phyloP scores from a whole-genome alignment of 2,113 vertebrate species.

The Cyanoderma ruficeps region DNA sequence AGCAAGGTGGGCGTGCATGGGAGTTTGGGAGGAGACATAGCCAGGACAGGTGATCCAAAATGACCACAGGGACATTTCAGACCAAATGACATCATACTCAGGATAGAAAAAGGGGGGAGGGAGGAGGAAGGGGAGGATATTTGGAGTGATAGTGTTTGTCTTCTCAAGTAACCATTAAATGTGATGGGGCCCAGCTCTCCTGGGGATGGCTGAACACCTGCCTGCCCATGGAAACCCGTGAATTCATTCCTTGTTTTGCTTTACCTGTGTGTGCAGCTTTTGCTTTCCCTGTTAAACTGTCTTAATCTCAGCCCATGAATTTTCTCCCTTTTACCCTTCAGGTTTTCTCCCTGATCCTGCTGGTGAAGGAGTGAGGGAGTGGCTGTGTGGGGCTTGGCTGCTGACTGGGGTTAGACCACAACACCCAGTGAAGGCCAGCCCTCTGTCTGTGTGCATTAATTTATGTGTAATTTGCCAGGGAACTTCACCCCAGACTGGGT shows the following conservation, averaged over 20 bases:
- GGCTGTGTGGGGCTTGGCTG: background rate
- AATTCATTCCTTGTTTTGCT: background rate
- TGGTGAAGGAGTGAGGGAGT: background rate
- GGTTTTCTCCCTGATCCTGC: fast-evolving
- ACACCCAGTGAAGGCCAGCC: background rate
- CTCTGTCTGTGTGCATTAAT: background rate
- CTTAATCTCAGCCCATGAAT: background rate
- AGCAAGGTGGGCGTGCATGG: background rate
- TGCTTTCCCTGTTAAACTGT: background rate
- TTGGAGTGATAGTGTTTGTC: background rate
- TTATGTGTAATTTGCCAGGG: fast-evolving
- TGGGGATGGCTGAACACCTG: too few relatives aligned
- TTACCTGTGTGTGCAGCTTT: background rate
- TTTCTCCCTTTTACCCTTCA: background rate
- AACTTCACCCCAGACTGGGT: fast-evolving
- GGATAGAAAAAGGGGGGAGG: too few relatives aligned
- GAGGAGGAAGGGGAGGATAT: background rate
- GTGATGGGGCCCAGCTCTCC: background rate
- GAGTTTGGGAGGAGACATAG: background rate
- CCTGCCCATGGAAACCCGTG: background rate
- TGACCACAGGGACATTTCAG: background rate
- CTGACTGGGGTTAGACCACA: background rate
- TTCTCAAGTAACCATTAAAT: background rate
- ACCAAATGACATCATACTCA: background rate
- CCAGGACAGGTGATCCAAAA: background rate